These are phyloP conservation scores for Serilophus lunatus DNA, from an alignment of 2,113 vertebrate genomes.

Conservation along the genomic window DNA sequence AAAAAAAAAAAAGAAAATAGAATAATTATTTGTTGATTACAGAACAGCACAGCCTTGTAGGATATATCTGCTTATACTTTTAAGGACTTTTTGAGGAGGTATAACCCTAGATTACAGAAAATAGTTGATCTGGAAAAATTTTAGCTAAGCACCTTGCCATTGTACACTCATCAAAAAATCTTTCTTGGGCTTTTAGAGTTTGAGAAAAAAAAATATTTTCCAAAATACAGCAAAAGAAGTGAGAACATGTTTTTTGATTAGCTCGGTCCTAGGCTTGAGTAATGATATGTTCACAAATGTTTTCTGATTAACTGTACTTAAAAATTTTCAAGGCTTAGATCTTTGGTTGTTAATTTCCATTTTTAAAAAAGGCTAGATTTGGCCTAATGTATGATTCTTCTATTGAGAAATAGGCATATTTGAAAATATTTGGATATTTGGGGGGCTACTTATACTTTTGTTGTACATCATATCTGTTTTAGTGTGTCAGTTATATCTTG, in stretches of 20 bases:
- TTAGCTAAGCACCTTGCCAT: background rate
- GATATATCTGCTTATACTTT: background rate
- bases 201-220: background rate
- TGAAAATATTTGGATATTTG: background rate
- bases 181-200: background rate
- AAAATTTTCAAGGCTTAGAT: background rate
- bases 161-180: background rate
- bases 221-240: background rate
- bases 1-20: background rate
- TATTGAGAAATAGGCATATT: background rate
- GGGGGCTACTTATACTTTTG: background rate
- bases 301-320: background rate
- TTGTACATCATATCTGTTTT: background rate
- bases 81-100: background rate
- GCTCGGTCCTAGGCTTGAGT: background rate
- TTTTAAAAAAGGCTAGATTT: background rate
- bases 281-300: background rate
- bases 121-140: background rate
- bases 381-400: background rate
- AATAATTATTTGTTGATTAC: background rate
- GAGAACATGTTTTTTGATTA: background rate
- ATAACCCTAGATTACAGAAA: background rate
- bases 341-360: background rate
- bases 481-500: background rate
- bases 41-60: background rate